Evolutionary conservation across 2,888 invertebrate species (phyloP), one percentile per base, ranked within the genome.

Genomic region (Tubulanus polymorphus): DNA sequence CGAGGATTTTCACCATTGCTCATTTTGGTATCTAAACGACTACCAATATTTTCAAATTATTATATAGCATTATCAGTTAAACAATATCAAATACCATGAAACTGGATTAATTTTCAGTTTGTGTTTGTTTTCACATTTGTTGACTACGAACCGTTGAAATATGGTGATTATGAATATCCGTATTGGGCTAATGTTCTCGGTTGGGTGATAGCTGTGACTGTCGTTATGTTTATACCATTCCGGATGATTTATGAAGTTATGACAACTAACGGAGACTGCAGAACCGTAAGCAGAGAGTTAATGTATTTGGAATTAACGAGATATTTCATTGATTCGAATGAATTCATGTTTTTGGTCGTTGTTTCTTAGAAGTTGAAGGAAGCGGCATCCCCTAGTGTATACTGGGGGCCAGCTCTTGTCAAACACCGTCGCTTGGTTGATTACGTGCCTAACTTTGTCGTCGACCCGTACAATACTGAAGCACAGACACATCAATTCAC

Each of bases 91-190:
- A 12, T 50, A n/a, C 27, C 27, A 6, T 32, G 35, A 32, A 10
- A 32, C 35, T 10, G 37, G 46, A 8, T 61, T 54, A 46, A 62
- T 28, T 73, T 75, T 12, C 66, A 87, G 87, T 88, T 88, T 68
- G 87, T 90, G 60, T 79, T 89, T 55, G 85, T 88, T 59, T 89
- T 89, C 79, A 89, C 88, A 76, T 87, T 88, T 88, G 84, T 88
- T 50, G 87, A 89, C 70, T 88, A 89, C 73, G 85, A 86, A 64
- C 88, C 89, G 0, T 85, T 88, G 0, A 85, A 83, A 0, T 87
- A 87, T 67, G 88, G 87, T 0, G 81, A 84, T 61, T 90, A 89
- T 71, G 83, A 86, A n/a, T 90, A 89, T 71, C 90, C 90, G 1
- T 79, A 83, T 70, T 90, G 89, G 89, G 90, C 90, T 0, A 86